phyloP scores from a whole-genome alignment of 2,797 vertebrate genomes.

The Euthynnus affinis region DNA sequence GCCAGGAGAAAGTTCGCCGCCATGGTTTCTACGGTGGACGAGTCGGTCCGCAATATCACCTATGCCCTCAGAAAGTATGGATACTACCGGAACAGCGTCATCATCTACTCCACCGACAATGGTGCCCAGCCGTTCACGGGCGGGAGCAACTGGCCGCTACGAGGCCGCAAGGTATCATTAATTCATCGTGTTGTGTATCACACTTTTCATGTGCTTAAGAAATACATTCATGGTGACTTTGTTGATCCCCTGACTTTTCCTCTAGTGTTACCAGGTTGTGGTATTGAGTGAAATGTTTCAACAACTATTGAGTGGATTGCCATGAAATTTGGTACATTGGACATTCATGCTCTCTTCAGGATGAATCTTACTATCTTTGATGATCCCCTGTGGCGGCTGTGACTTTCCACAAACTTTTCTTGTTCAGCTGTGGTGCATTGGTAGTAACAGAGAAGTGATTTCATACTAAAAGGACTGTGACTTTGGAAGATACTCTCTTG shows the following conservation, averaged over 20 bases:
- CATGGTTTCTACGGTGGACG: slow-evolving; percentile 97
- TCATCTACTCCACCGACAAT: slow-evolving; percentile 96
- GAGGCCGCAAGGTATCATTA: slow-evolving; percentile 89
- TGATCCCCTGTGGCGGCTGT: no score
- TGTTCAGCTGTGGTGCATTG: background rate
- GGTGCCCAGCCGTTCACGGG: slow-evolving; percentile 96
- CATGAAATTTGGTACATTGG: background rate
- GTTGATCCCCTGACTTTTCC: no score
- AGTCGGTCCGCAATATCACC: slow-evolving; percentile 95
- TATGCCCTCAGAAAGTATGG: slow-evolving; percentile 94
- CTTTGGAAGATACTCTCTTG: background rate
- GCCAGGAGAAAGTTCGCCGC: slow-evolving; percentile 93
- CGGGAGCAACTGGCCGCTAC: slow-evolving; percentile 97
- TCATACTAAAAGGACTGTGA: background rate
- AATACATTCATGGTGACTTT: no score
- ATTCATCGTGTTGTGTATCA: background rate
- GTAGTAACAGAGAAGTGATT: background rate
- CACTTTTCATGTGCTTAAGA: background rate
- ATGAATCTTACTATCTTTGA: no score
- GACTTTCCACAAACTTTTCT: background rate
- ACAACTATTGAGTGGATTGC: no score
- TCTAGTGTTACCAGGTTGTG: no score
- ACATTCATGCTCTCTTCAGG: background rate
- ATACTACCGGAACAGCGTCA: slow-evolving; percentile 93
- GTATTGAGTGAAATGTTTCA: no score